Evolutionary conservation across 1,140 invertebrate genomes (phyloP), one percentile per base, ranked within the genome.

Genomic region (Branchinecta lynchi): DNA sequence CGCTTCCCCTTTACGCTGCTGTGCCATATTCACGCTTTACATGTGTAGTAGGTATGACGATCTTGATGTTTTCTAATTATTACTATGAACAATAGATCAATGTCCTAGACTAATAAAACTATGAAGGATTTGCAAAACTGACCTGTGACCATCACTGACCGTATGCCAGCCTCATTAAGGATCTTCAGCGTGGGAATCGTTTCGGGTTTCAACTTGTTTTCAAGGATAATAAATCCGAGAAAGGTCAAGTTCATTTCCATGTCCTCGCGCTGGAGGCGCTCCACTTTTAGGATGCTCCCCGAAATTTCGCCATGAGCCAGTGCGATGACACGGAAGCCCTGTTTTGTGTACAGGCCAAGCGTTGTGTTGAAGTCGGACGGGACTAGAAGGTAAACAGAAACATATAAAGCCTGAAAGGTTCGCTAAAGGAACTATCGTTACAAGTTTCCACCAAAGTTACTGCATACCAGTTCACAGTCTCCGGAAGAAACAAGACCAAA

Each of bases 101-200:
- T n/a, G n/a, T n/a, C n/a, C n/a, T n/a, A n/a, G 1, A 32, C 32
- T 32, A 32, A 32, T 5, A 32, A 32, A 32, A 32, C 3, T 20
- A 60, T 60, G 6, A 60, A 20, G 17, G 12, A 20, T 15, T 60
- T 60, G 17, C 51, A 60, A 60, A 65, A 71, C 75, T 73, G 74
- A 88, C 87, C 92, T 73, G 93, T 97, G 0, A 96, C 89, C 93
- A 97, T 97, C 44, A 96, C 85, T 46, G 87, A 87, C 68, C 90
- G 84, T 74, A 96, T 90, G 72, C 87, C 84, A 2, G 93, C 92
- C 46, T 85, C 81, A 66, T 86, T 85, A 15, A 95, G 79, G 66
- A 86, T 81, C 67, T 82, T 80, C 20, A 94, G 90, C 0, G 92
- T 84, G 9, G 84, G 84, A 44, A 84, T 85, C 0, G 90, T 92